A percentile compares a stretch with the other conserved stretches of the same genome.
These are phyloP conservation scores for Meriones psammophilus DNA, from an alignment of 2,797 vertebrate species.

Conservation along the genomic window DNA sequence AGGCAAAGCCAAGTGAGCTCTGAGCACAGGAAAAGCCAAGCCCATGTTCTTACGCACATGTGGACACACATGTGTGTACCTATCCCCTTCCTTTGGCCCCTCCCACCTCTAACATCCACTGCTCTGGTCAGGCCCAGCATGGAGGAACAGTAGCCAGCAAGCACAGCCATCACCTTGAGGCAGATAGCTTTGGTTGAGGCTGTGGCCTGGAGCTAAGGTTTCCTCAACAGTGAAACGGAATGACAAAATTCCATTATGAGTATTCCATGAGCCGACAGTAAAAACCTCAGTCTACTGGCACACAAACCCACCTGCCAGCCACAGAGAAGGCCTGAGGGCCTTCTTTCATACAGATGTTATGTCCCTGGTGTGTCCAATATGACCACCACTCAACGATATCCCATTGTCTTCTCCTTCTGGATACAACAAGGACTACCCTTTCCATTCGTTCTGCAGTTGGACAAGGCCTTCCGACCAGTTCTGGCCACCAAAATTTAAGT, in stretches of 20 bases:
- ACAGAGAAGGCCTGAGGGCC: neutral
- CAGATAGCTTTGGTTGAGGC: too few relatives aligned
- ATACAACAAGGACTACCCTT: neutral
- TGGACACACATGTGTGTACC: neutral
- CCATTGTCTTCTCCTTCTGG: neutral
- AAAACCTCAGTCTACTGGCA: neutral
- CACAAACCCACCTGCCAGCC: neutral
- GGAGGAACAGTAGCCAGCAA: neutral
- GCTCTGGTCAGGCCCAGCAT: neutral
- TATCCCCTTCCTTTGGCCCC: neutral
- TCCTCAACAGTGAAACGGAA: neutral
- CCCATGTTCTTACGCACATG: too few relatives aligned
- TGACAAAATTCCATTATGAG: neutral
- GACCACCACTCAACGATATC: neutral
- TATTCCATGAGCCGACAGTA: neutral
- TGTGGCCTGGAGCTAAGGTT: neutral
- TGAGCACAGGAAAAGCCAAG: neutral
- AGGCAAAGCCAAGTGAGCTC: neutral
- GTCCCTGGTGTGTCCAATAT: neutral
- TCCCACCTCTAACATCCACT: neutral
- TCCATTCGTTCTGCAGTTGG: neutral
- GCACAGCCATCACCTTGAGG: neutral
- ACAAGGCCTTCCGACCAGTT: neutral
- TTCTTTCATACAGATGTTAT: neutral
- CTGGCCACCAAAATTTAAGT: neutral